Evolutionary conservation across 2,797 vertebrate genomes (phyloP).

Genomic region (Neosilurus hyrtlii): DNA sequence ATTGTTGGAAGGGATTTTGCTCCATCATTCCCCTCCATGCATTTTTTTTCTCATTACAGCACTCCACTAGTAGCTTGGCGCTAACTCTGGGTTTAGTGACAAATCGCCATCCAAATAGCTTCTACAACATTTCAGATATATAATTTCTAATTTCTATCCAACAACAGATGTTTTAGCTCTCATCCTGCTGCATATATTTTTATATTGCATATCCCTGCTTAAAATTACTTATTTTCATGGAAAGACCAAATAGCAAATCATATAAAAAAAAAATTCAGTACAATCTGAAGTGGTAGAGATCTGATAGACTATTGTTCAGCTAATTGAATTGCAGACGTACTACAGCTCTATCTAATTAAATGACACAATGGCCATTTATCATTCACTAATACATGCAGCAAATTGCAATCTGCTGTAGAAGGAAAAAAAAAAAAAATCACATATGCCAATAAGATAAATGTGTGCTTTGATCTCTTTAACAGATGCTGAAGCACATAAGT

Average conservation of each 20-base stretch:
- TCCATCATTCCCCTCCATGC: too few relatives aligned
- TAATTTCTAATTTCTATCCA: too few relatives aligned
- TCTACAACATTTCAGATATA: too few relatives aligned
- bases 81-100: too few relatives aligned
- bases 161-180: too few relatives aligned
- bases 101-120: too few relatives aligned
- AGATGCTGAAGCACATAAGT: constrained; percentile 27
- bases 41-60: too few relatives aligned
- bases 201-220: background rate
- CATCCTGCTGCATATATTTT: too few relatives aligned
- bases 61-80: too few relatives aligned
- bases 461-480: background rate
- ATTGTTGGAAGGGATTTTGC: too few relatives aligned
- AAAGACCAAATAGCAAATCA: background rate
- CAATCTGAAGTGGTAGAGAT: constrained; percentile 1
- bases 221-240: background rate
- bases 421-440: constrained; percentile 16
- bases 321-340: background rate
- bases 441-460: constrained; percentile 15
- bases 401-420: constrained; percentile 9
- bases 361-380: constrained; percentile 6
- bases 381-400: background rate
- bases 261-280: background rate
- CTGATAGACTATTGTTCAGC: constrained; percentile 13
- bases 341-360: constrained; percentile 23